These are phyloP conservation scores for Protophormia terraenovae DNA, from an alignment of 2,888 invertebrate species.

Conservation along the genomic window DNA sequence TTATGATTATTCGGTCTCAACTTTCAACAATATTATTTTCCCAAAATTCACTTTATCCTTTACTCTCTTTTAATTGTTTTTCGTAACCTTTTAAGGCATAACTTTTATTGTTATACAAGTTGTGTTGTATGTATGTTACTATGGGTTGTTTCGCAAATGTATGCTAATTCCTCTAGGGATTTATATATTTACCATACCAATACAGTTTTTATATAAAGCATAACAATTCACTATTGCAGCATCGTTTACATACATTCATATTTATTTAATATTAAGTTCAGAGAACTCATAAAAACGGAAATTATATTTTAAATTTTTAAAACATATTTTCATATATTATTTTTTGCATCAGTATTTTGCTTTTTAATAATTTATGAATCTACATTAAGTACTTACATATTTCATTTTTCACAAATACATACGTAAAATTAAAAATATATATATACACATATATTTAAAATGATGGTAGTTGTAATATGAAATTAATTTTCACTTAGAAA, in stretches of 20 bases:
- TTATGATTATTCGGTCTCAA: no score
- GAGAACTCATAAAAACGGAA: slow-evolving; percentile 5
- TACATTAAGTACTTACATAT: slow-evolving; percentile 1
- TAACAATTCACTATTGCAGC: neutral
- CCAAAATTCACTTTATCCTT: neutral
- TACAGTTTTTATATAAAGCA: slow-evolving; percentile 19
- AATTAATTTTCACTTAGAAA: neutral
- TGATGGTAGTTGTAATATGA: neutral
- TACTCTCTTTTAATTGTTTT: neutral
- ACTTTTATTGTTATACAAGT: slow-evolving; percentile 9
- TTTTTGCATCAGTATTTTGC: neutral
- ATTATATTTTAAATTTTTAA: slow-evolving; percentile 34
- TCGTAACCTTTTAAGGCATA: neutral
- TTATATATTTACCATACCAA: slow-evolving; percentile 39
- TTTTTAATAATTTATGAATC: slow-evolving; percentile 34
- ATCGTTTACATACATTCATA: neutral
- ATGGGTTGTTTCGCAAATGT: slow-evolving; percentile 5
- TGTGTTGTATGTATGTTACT: neutral
- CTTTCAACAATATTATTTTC: no score
- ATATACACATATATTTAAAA: no score
- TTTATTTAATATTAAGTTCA: neutral
- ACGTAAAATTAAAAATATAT: neutral
- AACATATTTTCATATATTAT: neutral
- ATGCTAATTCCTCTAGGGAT: slow-evolving; percentile 38
- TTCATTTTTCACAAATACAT: neutral